Percentiles rank a stretch among this genome's conserved stretches.
These are phyloP conservation scores for Embidobia sp. DNA, from an alignment of 2,888 invertebrate genomes.

Conservation along the genomic window DNA sequence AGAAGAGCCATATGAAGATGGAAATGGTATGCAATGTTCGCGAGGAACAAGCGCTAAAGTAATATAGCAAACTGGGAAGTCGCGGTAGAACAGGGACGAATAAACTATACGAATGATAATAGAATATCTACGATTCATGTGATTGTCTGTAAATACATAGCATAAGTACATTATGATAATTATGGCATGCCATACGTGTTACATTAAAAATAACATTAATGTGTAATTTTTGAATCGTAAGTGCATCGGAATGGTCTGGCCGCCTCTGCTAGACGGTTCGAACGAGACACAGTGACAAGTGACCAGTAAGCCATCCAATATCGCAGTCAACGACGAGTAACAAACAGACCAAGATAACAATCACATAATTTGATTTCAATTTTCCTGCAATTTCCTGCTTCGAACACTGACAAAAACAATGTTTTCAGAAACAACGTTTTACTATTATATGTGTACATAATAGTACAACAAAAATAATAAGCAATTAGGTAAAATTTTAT, in stretches of 20 bases:
- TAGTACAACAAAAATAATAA: too few species aligned
- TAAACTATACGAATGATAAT: slow-evolving; percentile 78
- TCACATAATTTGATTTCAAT: neutral
- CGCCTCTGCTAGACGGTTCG: slow-evolving; percentile 79
- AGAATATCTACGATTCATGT: slow-evolving; percentile 81
- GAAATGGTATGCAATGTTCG: slow-evolving; percentile 48
- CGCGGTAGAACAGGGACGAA: slow-evolving; percentile 71
- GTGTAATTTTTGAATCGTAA: slow-evolving; percentile 78
- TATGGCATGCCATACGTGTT: slow-evolving; percentile 81
- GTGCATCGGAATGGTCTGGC: slow-evolving; percentile 78
- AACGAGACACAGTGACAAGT: slow-evolving; percentile 31
- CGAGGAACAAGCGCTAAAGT: slow-evolving; percentile 56
- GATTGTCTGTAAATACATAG: slow-evolving; percentile 81
- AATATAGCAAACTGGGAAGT: slow-evolving; percentile 60
- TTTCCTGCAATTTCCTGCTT: neutral
- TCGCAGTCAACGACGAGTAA: slow-evolving; percentile 6
- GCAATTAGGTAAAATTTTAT: too few species aligned
- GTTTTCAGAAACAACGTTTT: too few species aligned
- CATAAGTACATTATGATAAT: slow-evolving; percentile 79
- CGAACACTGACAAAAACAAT: too few species aligned
- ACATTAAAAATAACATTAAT: slow-evolving; percentile 78
- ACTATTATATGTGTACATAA: too few species aligned
- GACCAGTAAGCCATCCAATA: slow-evolving; percentile 41
- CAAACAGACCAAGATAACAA: too few species aligned
- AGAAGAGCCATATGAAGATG: slow-evolving; percentile 35